A percentile compares a stretch with the other conserved stretches of the same genome.
Evolutionary conservation across 1,140 invertebrate species (phyloP).

Genomic region (Drusus annulatus): DNA sequence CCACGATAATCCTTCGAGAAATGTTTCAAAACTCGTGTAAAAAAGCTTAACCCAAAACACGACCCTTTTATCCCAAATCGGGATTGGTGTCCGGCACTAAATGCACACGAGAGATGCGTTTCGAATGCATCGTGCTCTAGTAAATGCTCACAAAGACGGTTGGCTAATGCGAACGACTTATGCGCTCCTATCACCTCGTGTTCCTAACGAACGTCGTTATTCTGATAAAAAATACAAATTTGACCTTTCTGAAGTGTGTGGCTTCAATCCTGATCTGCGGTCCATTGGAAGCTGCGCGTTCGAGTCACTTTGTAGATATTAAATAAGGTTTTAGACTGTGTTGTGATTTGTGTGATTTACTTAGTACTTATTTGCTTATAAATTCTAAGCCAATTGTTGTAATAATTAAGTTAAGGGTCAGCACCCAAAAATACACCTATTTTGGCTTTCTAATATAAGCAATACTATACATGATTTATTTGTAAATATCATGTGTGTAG

Average conservation of each 20-base stretch:
- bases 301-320: no score
- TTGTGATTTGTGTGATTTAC: no score
- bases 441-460: no score
- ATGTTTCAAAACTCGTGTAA: background rate
- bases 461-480: no score
- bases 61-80: background rate
- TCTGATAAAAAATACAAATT: conserved; percentile 16
- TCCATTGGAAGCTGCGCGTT: background rate
- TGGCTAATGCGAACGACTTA: conserved; percentile 12
- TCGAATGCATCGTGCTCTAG: background rate
- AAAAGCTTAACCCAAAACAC: background rate
- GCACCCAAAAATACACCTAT: no score
- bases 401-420: no score
- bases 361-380: no score
- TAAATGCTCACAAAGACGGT: conserved; percentile 2
- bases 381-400: no score
- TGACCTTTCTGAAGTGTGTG: background rate
- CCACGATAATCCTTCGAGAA: background rate
- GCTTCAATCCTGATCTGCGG: background rate
- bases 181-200: background rate
- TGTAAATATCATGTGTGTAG: no score
- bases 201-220: conserved; percentile 10
- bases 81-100: background rate
- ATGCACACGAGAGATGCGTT: background rate
- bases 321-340: no score